Evolutionary conservation across 2,888 invertebrate species (phyloP).

Genomic region (Sipha maydis): DNA sequence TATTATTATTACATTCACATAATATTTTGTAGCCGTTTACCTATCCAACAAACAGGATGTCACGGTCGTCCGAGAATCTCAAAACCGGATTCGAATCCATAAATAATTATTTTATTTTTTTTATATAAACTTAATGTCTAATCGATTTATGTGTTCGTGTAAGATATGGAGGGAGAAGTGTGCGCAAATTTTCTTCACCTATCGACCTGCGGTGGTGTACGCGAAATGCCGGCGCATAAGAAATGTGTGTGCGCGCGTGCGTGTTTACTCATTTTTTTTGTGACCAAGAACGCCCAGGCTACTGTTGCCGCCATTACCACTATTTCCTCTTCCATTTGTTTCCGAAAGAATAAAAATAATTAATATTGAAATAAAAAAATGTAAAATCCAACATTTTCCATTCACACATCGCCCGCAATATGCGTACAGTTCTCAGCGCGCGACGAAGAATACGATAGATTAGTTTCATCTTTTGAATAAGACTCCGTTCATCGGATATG

Average conservation of each 20-base stretch:
- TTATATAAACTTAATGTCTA: neutral
- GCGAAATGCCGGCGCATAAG: neutral
- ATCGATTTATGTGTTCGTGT: neutral
- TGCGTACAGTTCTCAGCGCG: neutral
- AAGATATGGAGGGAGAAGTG: neutral
- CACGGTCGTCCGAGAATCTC: slow-evolving; percentile 15
- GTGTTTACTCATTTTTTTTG: neutral
- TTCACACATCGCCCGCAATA: neutral
- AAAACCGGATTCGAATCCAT: slow-evolving; percentile 39
- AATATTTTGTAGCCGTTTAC: neutral
- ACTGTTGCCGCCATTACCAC: neutral
- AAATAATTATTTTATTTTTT: slow-evolving; percentile 8
- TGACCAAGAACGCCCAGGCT: neutral
- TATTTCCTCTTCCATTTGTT: neutral
- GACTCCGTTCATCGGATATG: neutral
- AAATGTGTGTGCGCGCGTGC: neutral
- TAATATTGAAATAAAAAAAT: neutral
- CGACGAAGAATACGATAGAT: neutral
- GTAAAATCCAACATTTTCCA: neutral
- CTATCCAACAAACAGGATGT: slow-evolving; percentile 2
- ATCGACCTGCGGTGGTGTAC: neutral
- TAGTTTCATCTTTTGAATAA: no score
- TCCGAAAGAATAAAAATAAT: neutral
- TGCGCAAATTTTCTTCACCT: slow-evolving; percentile 6
- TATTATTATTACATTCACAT: neutral